Conservation (phyloP, 2,113 vertebrate genomes). For the Petroica traversi region DNA sequence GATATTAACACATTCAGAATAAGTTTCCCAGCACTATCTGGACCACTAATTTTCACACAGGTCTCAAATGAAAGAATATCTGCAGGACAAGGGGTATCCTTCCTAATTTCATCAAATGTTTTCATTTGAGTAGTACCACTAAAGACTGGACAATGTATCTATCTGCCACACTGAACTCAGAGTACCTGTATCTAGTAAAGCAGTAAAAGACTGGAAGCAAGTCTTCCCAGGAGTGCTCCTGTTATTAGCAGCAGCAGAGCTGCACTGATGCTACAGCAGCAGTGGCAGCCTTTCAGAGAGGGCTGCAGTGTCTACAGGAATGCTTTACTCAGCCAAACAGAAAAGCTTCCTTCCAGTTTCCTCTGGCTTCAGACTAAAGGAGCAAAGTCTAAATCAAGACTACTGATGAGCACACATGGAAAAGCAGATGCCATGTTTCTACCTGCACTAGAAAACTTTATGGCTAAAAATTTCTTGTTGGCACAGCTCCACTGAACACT, state of each 20-base stretch:
- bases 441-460: neutral
- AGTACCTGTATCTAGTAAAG: neutral
- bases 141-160: neutral
- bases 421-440: neutral
- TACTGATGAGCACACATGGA: neutral
- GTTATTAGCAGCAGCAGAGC: neutral
- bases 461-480: neutral
- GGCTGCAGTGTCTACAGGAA: neutral
- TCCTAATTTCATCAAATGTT: rapidly evolving
- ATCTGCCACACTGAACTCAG: neutral
- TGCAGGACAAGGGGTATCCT: neutral
- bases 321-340: constrained; percentile 1
- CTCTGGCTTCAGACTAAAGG: constrained; percentile 12
- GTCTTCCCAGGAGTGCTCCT: neutral
- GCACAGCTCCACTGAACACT: neutral
- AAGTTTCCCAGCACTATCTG: neutral
- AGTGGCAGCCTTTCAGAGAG: constrained; percentile 18
- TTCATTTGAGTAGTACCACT: neutral
- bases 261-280: neutral
- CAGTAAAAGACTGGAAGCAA: neutral
- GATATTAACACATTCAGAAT: rapidly evolving
- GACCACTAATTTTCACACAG: neutral
- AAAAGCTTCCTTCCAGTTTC: constrained; percentile 22
- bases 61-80: neutral
- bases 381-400: constrained; percentile 11